Evolutionary conservation across 1,140 invertebrate species (phyloP).

Genomic region (Tetramorium parvispinum): DNA sequence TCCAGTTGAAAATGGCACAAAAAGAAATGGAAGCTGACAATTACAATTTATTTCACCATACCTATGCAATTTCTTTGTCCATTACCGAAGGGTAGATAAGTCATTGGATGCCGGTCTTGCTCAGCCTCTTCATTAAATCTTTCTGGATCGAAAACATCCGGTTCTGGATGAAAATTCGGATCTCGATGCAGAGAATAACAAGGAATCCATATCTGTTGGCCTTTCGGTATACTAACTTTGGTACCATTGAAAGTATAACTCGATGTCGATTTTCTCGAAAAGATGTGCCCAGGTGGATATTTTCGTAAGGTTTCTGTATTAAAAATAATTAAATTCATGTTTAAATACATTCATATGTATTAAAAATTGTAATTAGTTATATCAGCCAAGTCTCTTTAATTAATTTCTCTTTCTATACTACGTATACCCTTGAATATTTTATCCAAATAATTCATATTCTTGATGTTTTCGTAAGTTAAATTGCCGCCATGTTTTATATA

Average conservation of each 20-base stretch:
- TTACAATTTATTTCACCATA: constrained; percentile 73
- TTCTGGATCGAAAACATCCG: constrained; percentile 87
- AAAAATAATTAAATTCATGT: not conserved
- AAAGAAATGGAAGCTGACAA: not conserved
- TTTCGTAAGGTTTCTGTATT: constrained; percentile 87
- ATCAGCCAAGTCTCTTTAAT: not conserved
- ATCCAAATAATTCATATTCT: constrained; percentile 77
- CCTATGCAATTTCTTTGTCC: constrained; percentile 91
- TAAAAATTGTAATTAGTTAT: not conserved
- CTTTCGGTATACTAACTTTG: constrained; percentile 81
- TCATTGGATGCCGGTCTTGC: constrained; percentile 79
- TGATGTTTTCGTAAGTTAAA: constrained; percentile 72
- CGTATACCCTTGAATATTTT: constrained; percentile 75
- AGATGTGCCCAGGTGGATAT: constrained; percentile 85
- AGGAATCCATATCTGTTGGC: constrained; percentile 80
- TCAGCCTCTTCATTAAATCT: constrained; percentile 86
- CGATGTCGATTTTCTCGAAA: constrained; percentile 83
- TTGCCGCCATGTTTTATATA: constrained; percentile 58
- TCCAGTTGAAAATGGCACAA: not conserved
- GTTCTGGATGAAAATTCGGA: constrained; percentile 86
- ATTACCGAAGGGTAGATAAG: constrained; percentile 90
- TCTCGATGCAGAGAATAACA: constrained; percentile 87
- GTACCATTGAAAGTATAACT: constrained; percentile 85
- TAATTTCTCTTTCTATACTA: not conserved
- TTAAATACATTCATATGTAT: not conserved